Percentiles rank a stretch among this genome's conserved stretches.
These are phyloP conservation scores for Malthinus seriepunctatus DNA, from an alignment of 2,888 invertebrate genomes.

Conservation along the genomic window DNA sequence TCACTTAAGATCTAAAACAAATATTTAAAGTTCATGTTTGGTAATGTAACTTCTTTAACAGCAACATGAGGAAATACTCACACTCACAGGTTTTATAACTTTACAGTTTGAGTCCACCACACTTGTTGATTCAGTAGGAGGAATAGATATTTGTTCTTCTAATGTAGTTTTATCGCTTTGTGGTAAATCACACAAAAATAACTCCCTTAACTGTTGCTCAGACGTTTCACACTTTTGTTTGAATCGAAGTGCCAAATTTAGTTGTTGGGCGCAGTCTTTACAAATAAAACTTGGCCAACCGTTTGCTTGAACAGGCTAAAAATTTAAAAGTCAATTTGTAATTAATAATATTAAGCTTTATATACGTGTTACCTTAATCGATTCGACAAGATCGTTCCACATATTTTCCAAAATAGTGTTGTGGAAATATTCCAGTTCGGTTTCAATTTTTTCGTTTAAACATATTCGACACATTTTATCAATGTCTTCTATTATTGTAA, in stretches of 20 bases:
- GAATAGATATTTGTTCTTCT: constrained; percentile 1
- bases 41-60: too few species aligned
- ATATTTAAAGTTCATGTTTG: too few species aligned
- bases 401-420: constrained; percentile 37
- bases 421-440: constrained; percentile 43
- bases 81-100: neutral
- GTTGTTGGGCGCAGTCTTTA: constrained; percentile 41
- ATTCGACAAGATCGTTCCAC: neutral
- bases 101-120: neutral
- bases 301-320: constrained; percentile 43
- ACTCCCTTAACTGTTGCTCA: constrained; percentile 40
- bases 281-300: constrained; percentile 48
- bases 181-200: constrained; percentile 15
- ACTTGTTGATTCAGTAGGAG: neutral
- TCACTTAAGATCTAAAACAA: too few species aligned
- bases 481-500: constrained; percentile 37
- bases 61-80: too few species aligned
- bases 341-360: neutral
- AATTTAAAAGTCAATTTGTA: neutral
- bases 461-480: constrained; percentile 48
- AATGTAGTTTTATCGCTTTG: constrained; percentile 5
- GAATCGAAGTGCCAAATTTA: constrained; percentile 45
- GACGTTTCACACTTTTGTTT: constrained; percentile 45
- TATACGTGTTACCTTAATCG: constrained; percentile 1
- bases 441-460: constrained; percentile 41